Evolutionary conservation across 1,140 invertebrate species (phyloP).

Genomic region (Sinella curviseta): DNA sequence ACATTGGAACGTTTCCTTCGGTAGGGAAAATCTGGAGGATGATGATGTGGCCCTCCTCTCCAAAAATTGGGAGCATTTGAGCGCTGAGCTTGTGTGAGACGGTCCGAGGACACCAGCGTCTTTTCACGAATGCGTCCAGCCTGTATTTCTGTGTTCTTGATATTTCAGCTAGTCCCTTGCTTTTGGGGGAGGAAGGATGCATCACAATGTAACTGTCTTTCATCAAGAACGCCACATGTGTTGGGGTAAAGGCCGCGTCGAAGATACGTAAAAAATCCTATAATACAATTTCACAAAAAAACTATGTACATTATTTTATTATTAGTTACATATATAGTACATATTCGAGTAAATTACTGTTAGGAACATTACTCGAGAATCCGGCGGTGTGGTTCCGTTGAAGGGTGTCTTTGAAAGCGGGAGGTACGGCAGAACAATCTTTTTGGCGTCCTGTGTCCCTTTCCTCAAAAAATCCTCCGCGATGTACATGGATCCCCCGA

Average conservation of each 20-base stretch:
- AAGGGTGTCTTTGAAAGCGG: too few relatives aligned
- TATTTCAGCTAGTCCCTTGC: background rate
- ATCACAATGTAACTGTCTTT: background rate
- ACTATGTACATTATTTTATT: too few relatives aligned
- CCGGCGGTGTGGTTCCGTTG: too few relatives aligned
- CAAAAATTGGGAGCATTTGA: background rate
- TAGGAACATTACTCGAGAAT: too few relatives aligned
- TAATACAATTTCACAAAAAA: too few relatives aligned
- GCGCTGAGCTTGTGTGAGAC: background rate
- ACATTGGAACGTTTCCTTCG: background rate
- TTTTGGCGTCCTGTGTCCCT: background rate
- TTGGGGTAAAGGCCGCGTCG: background rate
- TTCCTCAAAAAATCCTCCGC: background rate
- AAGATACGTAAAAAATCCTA: background rate
- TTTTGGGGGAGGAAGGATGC: background rate
- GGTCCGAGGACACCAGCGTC: background rate
- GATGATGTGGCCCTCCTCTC: background rate
- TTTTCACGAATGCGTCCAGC: background rate
- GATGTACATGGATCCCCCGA: background rate
- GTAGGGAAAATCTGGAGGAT: slow-evolving; percentile 6
- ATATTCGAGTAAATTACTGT: too few relatives aligned
- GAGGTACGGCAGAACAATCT: background rate
- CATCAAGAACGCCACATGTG: background rate
- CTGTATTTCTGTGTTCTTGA: background rate
- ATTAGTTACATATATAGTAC: too few relatives aligned